Base-by-base conservation (phyloP, 2,113 vertebrate genomes). In the chimpanzee (Pan troglodytes) region DNA sequence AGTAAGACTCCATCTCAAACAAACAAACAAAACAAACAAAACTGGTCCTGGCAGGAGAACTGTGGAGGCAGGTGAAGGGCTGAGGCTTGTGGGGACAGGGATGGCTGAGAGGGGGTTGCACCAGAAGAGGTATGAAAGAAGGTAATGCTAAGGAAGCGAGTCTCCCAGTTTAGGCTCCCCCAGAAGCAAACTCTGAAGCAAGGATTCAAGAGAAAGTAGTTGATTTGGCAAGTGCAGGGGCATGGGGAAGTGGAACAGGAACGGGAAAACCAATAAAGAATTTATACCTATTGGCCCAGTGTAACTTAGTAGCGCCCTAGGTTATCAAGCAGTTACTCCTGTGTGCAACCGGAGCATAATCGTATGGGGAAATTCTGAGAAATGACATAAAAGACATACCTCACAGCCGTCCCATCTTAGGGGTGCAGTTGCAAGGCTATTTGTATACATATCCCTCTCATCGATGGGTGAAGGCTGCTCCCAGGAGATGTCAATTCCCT, bases 141-240 rank as follows among this genome's bases (percentile, higher is more conserved):
- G 5, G 30, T 57, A 45, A 52, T 11, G 43, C 11, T 23, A 59
- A 38, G 25, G 22, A 30, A 64, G 40, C 43, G 10, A 61, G 38
- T 18, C 18, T 43, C 76, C 78, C 10, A 4, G 7, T 55, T 84
- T 52, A 61, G 30, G 1, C 52, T 81, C 20, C 70, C 43, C 48
- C 4, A 87, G 73, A 82, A 90, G 30, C 48, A 76, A 76, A 50
- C 32, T 25, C 68, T 3, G 16, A 83, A 76, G 57, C 30, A 72
- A 86, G 64, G 80, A 38, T 70, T 82, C 80, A 64, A 90, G 67
- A 72, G 76, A 85, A 67, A 91, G 83, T 35, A 67, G 27, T 40
- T 84, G 52, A 70, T n/a, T 22, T n/a, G 45, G 40, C 40, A 93
- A 76, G n/a, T 40, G 50, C 67, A 16, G 12, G 30, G 50, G 40